Conservation (phyloP, 2,797 vertebrate species). For the Amphiprion clarkii region DNA sequence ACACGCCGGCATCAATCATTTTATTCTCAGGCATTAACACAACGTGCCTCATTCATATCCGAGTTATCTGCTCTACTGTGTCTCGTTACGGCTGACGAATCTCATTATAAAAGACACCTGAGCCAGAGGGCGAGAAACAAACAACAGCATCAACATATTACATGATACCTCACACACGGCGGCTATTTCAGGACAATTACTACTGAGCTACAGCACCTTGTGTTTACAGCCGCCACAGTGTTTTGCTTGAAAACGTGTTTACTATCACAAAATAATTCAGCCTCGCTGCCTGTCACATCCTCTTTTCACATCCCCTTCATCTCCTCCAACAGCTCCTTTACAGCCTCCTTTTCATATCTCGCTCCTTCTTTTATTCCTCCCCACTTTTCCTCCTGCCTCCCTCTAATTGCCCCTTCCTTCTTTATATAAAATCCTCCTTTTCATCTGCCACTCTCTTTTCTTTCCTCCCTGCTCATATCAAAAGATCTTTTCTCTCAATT, state of each 20-base stretch:
- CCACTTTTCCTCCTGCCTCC: slow-evolving; percentile 24
- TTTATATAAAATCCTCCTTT: slow-evolving; percentile 50
- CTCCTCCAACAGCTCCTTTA: slow-evolving; percentile 29
- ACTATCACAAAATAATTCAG: slow-evolving; percentile 43
- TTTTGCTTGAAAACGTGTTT: slow-evolving; percentile 43
- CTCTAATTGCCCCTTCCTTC: slow-evolving; percentile 45
- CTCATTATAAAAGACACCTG: slow-evolving; percentile 43
- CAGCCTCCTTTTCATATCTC: slow-evolving; percentile 30
- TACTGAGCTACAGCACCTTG: slow-evolving; percentile 12
- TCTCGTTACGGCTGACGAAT: slow-evolving; percentile 24
- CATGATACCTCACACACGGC: slow-evolving; percentile 15
- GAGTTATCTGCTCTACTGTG: slow-evolving; percentile 17
- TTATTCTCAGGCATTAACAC: slow-evolving; percentile 12
- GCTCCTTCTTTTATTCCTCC: slow-evolving; percentile 15
- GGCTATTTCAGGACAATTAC: slow-evolving; percentile 1
- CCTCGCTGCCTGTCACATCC: not conserved
- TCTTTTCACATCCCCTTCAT: slow-evolving; percentile 37
- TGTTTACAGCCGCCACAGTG: slow-evolving; percentile 31
- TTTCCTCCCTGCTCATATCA: slow-evolving; percentile 36
- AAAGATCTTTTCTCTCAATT: slow-evolving; percentile 55
- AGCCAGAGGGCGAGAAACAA: slow-evolving; percentile 28
- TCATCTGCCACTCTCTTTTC: slow-evolving; percentile 42
- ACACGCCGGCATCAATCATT: not conserved
- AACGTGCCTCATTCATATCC: slow-evolving; percentile 15
- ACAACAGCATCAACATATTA: slow-evolving; percentile 24